These are phyloP conservation scores for Cinclus mexicanus DNA, from an alignment of 2,113 vertebrate species.

Conservation along the genomic window DNA sequence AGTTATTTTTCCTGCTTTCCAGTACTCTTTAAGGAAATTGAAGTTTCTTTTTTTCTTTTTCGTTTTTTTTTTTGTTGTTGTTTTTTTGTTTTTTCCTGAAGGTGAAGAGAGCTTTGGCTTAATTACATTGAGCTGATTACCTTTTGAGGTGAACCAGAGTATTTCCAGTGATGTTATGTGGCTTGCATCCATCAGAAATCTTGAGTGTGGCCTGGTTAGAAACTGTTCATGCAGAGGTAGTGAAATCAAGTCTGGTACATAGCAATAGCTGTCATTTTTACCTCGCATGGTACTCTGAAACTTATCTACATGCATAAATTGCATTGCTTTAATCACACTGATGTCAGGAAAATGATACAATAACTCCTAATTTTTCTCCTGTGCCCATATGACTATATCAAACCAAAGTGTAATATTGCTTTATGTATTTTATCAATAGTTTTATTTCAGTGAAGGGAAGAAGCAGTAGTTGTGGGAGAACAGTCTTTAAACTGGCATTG, in stretches of 20 bases:
- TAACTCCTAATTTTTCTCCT: background rate
- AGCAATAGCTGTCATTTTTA: background rate
- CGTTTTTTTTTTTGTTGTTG: background rate
- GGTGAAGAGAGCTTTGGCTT: background rate
- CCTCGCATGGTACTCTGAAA: background rate
- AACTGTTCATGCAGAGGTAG: background rate
- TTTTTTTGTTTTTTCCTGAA: background rate
- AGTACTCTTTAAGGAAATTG: background rate
- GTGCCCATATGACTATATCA: background rate
- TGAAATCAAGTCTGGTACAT: background rate
- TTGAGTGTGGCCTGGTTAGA: background rate
- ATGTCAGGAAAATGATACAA: background rate
- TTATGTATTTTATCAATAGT: background rate
- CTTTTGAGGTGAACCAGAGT: background rate
- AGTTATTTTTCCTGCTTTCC: background rate
- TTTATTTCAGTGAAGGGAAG: background rate
- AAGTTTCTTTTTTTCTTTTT: background rate
- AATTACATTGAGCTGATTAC: background rate
- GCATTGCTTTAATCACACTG: background rate
- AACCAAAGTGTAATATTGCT: background rate
- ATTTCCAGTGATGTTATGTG: background rate
- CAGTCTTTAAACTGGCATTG: background rate
- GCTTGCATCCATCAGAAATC: background rate
- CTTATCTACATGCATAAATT: background rate
- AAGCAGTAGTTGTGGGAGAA: background rate